Base-by-base conservation (phyloP, 2,888 invertebrate species). In the Myopa tessellatipennis region DNA sequence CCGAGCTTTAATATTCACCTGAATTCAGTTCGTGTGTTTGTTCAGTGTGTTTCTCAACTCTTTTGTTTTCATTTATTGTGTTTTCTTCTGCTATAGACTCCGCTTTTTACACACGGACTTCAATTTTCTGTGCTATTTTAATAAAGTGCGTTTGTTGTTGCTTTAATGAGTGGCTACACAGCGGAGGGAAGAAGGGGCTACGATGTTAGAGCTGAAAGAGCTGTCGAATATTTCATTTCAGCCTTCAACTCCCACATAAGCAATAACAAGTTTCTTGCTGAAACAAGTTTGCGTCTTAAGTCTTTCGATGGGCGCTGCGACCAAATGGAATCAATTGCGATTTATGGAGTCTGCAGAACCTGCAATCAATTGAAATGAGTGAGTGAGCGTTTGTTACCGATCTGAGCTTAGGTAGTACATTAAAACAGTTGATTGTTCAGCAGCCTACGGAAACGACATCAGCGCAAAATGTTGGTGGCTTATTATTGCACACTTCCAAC, bases 201-300 rank as follows among this genome's bases (percentile, higher is more conserved):
- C 73, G 65, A 63, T 77, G 36, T 65, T 61, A 55, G 45, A 34
- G 52, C 55, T 55, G n/a, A 55, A 16, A 55, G 14, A n/a, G 55
- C n/a, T 55, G n/a, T 55, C n/a, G n/a, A 55, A 55, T 55, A n/a
- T 55, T 55, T n/a, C 10, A 55, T 45, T 36, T 40, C 52, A 70
- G 36, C 18, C n/a, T 65, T 60, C 40, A 58, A 73, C 77, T 38
- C 77, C 72, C 74, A 78, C 78, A 70, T n/a, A 55, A 67, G 40
- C 60, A 45, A 50, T 52, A 70, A 61, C 52, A 4, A 58, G 12
- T 55, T 60, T 60, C 50, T 36, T 16, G 55, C 40, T 1, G n/a
- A 38, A 79, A 75, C 77, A 67, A 61, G 79, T 77, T 77, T 72
- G 65, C 45, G 71, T 71, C 77, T 75, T 75, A 71, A 79, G 74